These are phyloP conservation scores for Tenthredo livida DNA, from an alignment of 2,888 invertebrate genomes.

Conservation along the genomic window DNA sequence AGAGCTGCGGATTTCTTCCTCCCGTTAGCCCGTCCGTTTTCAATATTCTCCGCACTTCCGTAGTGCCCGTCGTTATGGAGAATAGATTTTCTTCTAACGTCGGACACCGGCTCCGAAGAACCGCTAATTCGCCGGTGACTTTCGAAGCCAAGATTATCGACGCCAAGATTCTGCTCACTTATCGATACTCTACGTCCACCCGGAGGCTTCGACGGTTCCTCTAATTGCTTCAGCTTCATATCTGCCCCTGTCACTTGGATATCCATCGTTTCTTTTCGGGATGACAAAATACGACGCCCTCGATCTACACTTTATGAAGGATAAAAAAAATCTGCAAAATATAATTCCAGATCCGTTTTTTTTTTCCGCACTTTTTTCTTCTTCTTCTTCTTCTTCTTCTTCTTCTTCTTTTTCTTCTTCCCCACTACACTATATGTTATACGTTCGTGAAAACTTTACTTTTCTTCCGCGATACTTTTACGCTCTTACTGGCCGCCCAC, in stretches of 20 bases:
- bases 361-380: neutral
- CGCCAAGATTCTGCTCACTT: slow-evolving; percentile 73
- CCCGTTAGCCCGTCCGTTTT: slow-evolving; percentile 67
- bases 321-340: too few relatives aligned
- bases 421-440: neutral
- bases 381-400: neutral
- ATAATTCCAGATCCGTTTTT: neutral
- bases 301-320: neutral
- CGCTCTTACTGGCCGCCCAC: neutral
- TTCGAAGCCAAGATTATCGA: slow-evolving; percentile 74
- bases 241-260: slow-evolving; percentile 62
- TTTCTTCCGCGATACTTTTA: neutral
- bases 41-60: slow-evolving; percentile 74
- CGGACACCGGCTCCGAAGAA: slow-evolving; percentile 70
- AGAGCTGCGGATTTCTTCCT: slow-evolving; percentile 73
- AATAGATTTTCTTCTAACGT: slow-evolving; percentile 73
- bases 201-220: slow-evolving; percentile 64
- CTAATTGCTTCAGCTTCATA: slow-evolving; percentile 64
- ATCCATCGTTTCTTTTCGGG: neutral
- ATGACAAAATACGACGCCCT: neutral
- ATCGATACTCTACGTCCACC: slow-evolving; percentile 73
- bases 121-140: slow-evolving; percentile 72
- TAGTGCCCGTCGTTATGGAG: slow-evolving; percentile 67
- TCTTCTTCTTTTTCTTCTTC: neutral
- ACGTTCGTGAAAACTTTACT: neutral